Conservation (phyloP, 2,888 invertebrate genomes). For the Pterostichus madidus region DNA sequence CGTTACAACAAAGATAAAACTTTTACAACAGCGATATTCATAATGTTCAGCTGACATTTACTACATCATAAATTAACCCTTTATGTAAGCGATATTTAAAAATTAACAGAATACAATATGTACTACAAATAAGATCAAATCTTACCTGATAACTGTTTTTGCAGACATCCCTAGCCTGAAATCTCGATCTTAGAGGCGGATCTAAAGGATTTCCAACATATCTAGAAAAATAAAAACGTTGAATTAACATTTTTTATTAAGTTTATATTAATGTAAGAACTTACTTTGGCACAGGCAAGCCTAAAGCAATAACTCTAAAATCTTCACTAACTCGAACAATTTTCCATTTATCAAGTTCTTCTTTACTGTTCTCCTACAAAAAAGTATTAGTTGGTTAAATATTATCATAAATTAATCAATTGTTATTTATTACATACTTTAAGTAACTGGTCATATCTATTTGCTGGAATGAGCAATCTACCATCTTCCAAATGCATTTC, state of each 20-base stretch:
- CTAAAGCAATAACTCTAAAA: constrained; percentile 96
- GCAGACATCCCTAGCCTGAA: constrained; percentile 93
- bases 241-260: constrained; percentile 6
- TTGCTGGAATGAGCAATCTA: constrained; percentile 92
- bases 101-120: neutral
- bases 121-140: neutral
- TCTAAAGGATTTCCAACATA: constrained; percentile 96
- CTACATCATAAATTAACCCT: neutral
- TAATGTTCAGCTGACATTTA: too few relatives aligned
- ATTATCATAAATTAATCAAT: constrained; percentile 41
- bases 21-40: too few relatives aligned
- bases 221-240: constrained; percentile 74
- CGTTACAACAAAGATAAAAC: too few relatives aligned
- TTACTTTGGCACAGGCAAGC: constrained; percentile 88
- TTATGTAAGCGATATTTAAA: neutral
- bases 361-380: constrained; percentile 80
- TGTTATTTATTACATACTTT: constrained; percentile 79
- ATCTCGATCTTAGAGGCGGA: constrained; percentile 95
- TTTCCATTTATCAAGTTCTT: constrained; percentile 91
- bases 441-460: constrained; percentile 93
- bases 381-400: constrained; percentile 80
- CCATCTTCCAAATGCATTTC: constrained; percentile 99
- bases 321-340: constrained; percentile 95
- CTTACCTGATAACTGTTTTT: constrained; percentile 84
- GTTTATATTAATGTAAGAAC: constrained; percentile 41